Evolutionary conservation across 2,888 invertebrate species (phyloP).

Genomic region (Xylota sylvarum): DNA sequence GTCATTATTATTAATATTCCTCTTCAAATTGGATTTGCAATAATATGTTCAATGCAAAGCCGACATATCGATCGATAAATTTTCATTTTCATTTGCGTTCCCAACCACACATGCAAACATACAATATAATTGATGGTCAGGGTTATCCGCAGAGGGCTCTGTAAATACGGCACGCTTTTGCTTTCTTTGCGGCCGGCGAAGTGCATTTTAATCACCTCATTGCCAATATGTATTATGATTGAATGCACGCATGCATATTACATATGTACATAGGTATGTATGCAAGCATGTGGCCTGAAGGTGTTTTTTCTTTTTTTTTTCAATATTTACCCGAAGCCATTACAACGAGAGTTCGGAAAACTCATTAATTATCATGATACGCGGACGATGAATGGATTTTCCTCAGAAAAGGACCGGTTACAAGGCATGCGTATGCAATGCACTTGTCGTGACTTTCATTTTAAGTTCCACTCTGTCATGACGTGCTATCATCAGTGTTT

Average conservation of each 20-base stretch:
- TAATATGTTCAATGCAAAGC: conserved; percentile 39
- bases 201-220: conserved; percentile 48
- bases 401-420: conserved; percentile 21
- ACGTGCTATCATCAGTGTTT: neutral
- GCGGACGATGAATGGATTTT: conserved; percentile 16
- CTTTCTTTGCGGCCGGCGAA: conserved; percentile 23
- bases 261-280: too few species aligned
- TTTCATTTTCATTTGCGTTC: conserved; percentile 65
- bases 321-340: neutral
- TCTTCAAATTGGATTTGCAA: conserved; percentile 38
- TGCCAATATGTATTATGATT: neutral
- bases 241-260: conserved; percentile 4
- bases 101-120: neutral
- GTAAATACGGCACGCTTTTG: conserved; percentile 37
- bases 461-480: conserved; percentile 15
- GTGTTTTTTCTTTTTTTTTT: neutral
- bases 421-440: too few species aligned
- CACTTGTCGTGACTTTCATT: conserved; percentile 54
- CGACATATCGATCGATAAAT: conserved; percentile 56
- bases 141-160: conserved; percentile 30
- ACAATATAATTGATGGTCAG: conserved; percentile 67
- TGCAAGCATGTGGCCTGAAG: too few species aligned
- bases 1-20: neutral
- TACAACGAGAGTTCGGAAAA: conserved; percentile 45
- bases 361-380: conserved; percentile 34